phyloP scores from a whole-genome alignment of 2,797 vertebrate species.

The Danio aesculapii region DNA sequence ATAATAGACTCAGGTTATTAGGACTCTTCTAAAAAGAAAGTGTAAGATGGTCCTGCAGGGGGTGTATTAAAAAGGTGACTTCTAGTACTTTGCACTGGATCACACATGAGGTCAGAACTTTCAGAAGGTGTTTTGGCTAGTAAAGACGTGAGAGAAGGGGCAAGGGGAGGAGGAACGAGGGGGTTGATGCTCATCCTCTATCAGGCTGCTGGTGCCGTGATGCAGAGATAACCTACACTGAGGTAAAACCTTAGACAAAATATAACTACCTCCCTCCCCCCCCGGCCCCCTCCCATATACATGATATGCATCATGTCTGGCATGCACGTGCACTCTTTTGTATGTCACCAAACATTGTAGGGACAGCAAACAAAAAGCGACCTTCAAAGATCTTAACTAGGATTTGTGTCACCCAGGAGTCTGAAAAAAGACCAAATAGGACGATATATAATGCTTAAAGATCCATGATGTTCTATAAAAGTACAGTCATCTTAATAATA shows the following conservation, averaged over 20 bases:
- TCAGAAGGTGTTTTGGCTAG: slow-evolving; percentile 12
- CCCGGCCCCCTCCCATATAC: slow-evolving; percentile 44
- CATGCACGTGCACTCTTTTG: slow-evolving; percentile 59
- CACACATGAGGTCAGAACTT: slow-evolving; percentile 30
- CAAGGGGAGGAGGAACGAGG: background rate
- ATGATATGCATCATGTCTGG: slow-evolving; percentile 66
- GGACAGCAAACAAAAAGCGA: slow-evolving; percentile 22
- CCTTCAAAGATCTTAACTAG: slow-evolving; percentile 37
- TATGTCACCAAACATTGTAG: slow-evolving; percentile 31
- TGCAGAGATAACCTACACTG: slow-evolving; percentile 72
- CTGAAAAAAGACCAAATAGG: slow-evolving; percentile 14
- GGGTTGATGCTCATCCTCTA: slow-evolving; percentile 66
- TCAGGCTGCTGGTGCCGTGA: slow-evolving; percentile 73
- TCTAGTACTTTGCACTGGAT: slow-evolving; percentile 16
- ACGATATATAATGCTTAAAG: background rate
- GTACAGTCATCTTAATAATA: slow-evolving; percentile 12
- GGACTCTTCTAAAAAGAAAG: slow-evolving; percentile 19
- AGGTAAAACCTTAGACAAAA: slow-evolving; percentile 77
- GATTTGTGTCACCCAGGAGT: slow-evolving; percentile 9
- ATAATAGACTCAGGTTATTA: slow-evolving; percentile 58
- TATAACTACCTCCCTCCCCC: slow-evolving; percentile 65
- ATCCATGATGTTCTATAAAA: background rate
- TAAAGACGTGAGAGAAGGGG: slow-evolving; percentile 60
- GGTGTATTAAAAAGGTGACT: slow-evolving; percentile 16
- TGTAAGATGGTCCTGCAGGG: background rate